These are phyloP conservation scores for Trematocara variabile DNA, from an alignment of 2,113 vertebrate genomes.

Conservation along the genomic window DNA sequence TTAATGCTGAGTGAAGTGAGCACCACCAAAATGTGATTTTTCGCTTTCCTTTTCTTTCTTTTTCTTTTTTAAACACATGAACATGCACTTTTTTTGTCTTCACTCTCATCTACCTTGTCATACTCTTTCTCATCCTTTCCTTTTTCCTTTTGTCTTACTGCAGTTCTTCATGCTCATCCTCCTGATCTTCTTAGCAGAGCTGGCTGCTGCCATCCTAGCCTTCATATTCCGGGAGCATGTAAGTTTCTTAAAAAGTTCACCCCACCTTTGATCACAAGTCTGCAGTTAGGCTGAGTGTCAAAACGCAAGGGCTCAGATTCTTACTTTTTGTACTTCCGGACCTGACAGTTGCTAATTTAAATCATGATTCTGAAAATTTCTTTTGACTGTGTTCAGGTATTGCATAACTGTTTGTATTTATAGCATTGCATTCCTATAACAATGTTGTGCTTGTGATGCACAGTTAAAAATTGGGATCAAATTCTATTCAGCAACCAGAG, in stretches of 20 bases:
- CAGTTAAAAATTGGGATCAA: neutral
- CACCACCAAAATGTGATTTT: slow-evolving; percentile 18
- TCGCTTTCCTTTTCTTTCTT: neutral
- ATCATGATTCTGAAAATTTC: neutral
- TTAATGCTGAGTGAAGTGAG: slow-evolving; percentile 47
- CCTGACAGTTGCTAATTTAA: neutral
- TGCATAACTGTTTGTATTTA: neutral
- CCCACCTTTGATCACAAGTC: neutral
- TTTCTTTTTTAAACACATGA: neutral
- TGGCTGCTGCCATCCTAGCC: slow-evolving; percentile 89
- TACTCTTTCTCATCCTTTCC: neutral
- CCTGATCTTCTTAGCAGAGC: slow-evolving; percentile 91
- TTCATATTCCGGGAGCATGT: slow-evolving; percentile 93
- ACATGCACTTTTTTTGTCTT: neutral
- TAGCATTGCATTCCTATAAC: neutral
- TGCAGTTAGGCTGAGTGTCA: neutral
- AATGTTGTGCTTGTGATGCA: neutral
- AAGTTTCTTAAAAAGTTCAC: slow-evolving; percentile 55
- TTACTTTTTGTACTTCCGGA: neutral
- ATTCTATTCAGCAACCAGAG: neutral
- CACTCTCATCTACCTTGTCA: neutral
- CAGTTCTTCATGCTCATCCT: slow-evolving; percentile 98
- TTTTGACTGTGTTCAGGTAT: neutral
- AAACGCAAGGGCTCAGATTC: neutral
- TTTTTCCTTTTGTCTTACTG: slow-evolving; percentile 3